Conservation (phyloP, 23 tunicate species). For the Pegea sp. region DNA sequence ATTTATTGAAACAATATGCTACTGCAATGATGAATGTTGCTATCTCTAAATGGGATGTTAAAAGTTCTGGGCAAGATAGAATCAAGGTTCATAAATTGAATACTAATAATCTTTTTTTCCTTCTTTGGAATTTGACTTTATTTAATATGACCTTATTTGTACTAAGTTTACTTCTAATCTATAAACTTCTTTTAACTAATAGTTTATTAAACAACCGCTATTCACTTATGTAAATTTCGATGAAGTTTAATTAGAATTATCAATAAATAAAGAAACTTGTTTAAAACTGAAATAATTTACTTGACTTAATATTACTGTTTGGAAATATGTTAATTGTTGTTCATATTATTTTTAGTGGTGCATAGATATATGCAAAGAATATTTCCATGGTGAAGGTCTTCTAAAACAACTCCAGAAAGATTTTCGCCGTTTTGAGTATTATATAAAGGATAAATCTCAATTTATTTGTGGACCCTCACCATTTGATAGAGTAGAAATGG, state of each 20-base stretch:
- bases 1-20: constrained; percentile 21
- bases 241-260: no score
- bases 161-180: no score
- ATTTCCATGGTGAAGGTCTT: constrained; percentile 17
- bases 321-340: no score
- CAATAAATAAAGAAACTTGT: no score
- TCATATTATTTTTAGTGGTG: constrained; percentile 29
- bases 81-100: constrained; percentile 27
- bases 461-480: constrained; percentile 32
- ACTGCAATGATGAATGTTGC: constrained; percentile 44
- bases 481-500: background rate
- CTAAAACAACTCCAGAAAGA: constrained; percentile 29
- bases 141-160: no score
- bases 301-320: no score
- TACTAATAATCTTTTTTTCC: no score
- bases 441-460: constrained; percentile 1
- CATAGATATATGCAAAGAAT: constrained; percentile 7
- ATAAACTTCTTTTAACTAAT: no score
- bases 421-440: constrained; percentile 22
- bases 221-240: no score
- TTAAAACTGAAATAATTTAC: no score
- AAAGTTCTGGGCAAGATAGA: constrained; percentile 66
- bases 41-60: constrained; percentile 26
- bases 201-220: no score
- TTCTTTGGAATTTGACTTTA: no score